phyloP scores from a whole-genome alignment of 2,888 invertebrate species.

The Drosophila recens region DNA sequence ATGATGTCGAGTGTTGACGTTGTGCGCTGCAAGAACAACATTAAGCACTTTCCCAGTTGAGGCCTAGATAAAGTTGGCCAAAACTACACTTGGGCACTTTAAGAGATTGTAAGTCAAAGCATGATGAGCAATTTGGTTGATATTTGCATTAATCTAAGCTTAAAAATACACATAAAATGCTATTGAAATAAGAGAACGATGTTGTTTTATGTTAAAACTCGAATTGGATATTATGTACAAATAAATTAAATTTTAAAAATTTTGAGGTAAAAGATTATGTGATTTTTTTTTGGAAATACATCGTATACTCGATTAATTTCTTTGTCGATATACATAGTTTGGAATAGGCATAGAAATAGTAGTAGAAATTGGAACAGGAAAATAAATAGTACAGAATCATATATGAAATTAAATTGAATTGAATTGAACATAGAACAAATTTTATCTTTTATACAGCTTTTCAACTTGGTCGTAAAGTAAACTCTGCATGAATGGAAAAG shows the following conservation, averaged over 20 bases:
- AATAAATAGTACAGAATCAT: not conserved
- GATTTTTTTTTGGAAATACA: too few species aligned
- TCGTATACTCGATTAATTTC: too few species aligned
- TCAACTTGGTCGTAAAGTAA: not conserved
- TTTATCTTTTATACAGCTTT: not conserved
- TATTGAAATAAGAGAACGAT: too few species aligned
- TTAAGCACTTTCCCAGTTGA: slow-evolving; percentile 36
- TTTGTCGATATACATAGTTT: too few species aligned
- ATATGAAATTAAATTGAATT: not conserved
- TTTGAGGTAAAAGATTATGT: too few species aligned
- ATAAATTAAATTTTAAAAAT: too few species aligned
- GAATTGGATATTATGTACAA: too few species aligned
- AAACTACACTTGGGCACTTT: slow-evolving; percentile 42
- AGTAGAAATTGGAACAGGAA: not conserved
- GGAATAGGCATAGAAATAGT: too few species aligned
- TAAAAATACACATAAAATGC: too few species aligned
- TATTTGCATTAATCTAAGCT: slow-evolving; percentile 1
- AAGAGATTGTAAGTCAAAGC: slow-evolving; percentile 30
- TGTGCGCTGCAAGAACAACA: slow-evolving; percentile 32
- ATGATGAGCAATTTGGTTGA: slow-evolving; percentile 10
- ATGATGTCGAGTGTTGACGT: slow-evolving; percentile 31
- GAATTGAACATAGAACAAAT: not conserved
- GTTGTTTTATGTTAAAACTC: too few species aligned
- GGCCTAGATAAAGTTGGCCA: slow-evolving; percentile 45
- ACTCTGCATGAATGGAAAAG: slow-evolving; percentile 4